Percentiles rank a stretch among this genome's conserved stretches.
These are phyloP conservation scores for Danaus plexippus DNA, from an alignment of 1,140 invertebrate species.

Conservation along the genomic window DNA sequence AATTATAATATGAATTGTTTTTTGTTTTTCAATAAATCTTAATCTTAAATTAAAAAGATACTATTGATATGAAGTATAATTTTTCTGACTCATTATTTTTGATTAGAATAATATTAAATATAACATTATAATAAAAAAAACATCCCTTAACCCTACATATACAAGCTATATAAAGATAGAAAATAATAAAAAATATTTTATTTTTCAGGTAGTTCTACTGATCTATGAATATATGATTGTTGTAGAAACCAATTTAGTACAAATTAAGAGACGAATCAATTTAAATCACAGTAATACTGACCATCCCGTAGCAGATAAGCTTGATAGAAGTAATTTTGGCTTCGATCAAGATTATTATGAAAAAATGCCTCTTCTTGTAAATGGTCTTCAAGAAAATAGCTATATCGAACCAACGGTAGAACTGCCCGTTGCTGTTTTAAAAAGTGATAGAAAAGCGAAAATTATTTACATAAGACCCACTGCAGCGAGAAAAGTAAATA, in stretches of 20 bases:
- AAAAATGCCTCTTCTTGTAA: conserved; percentile 60
- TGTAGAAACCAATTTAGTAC: conserved; percentile 60
- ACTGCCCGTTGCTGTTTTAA: conserved; percentile 19
- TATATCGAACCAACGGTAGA: conserved; percentile 38
- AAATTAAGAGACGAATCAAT: conserved; percentile 34
- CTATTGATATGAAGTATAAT: too few relatives aligned
- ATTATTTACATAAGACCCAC: conserved; percentile 1
- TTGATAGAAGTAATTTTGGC: conserved; percentile 54
- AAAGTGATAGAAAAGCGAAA: conserved; percentile 14
- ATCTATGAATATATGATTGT: conserved; percentile 65
- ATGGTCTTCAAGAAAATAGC: conserved; percentile 58
- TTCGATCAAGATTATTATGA: conserved; percentile 66
- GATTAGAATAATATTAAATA: conserved; percentile 9
- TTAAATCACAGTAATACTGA: conserved; percentile 28
- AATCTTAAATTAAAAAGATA: too few relatives aligned
- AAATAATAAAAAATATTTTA: conserved; percentile 5
- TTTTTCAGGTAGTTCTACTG: conserved; percentile 64
- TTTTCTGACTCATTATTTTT: conserved; percentile 10
- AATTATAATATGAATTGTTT: conserved; percentile 25
- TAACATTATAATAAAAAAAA: too few relatives aligned
- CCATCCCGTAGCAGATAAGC: conserved; percentile 48
- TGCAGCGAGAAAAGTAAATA: conserved; percentile 7
- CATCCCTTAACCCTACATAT: background rate
- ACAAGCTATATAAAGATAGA: background rate
- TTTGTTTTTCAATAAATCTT: too few relatives aligned